Base-by-base conservation (phyloP, 2,113 vertebrate genomes). In the Xiphophorus hellerii region DNA sequence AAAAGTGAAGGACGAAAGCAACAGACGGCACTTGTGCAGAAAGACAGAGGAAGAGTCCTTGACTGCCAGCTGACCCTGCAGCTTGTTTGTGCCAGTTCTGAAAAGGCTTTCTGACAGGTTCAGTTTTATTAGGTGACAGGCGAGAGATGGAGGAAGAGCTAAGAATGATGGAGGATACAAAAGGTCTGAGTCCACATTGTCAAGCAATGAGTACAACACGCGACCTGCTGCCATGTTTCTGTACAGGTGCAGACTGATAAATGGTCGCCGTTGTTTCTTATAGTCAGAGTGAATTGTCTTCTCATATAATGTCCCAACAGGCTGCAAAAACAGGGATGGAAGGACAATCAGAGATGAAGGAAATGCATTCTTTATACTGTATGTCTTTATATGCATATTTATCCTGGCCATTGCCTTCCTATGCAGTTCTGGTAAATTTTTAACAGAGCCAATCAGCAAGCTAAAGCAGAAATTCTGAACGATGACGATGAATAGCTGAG, bases 31-130 rank as follows among this genome's bases (percentile, higher is more conserved):
- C 83, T 88, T 81, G 75, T 33, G 66, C 67, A 82, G 62, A 73
- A 78, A 89, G 87, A 89, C 76, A 87, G 83, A 84, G 77, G 81
- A 71, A 86, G 89, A 89, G 90, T 89, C 90, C 88, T 90, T 92
- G 90, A 90, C 92, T 91, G 89, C 66, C 8, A 27, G 30, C 81
- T 90, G 89, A 90, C 83, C 91, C 76, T 11, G 28, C 61, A 84
- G 89, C 85, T 87, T 89, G 89, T 91, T 91, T 90, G 86, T 89
- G 84, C 73, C 62, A 44, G 80, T 84, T 88, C 74, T 75, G 78
- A 84, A 64, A 31, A 58, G 75, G 74, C 7, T 15, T 78, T 79
- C 14, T 62, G 69, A 84, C 71, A 1, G n/a, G 78, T 67, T 83
- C 29, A 11, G 35, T 73, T 89, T 85, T 76, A 84, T 85, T 78